Base-by-base conservation (phyloP, 2,113 vertebrate genomes). In the Pionites leucogaster region DNA sequence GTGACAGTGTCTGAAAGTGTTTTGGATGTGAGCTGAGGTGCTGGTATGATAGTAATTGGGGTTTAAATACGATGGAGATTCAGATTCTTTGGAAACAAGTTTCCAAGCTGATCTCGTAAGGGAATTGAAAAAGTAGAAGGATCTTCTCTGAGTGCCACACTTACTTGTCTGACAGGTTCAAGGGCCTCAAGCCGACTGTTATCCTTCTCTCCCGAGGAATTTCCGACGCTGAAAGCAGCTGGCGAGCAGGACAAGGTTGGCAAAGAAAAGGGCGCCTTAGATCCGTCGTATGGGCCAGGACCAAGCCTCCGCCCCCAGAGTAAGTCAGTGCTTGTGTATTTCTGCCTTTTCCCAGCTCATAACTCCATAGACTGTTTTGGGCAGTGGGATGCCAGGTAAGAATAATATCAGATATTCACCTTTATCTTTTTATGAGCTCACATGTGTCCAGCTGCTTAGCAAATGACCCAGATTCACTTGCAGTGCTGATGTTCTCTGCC, bases 121-220 rank as follows among this genome's bases (percentile, higher is more conserved):
- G 37, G 41, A 89, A 15, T 11, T 70, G 86, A 59, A 88, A 31
- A 44, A 86, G n/a, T 83, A 27, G 41, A 82, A 90, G 2, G 49
- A 76, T 78, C 41, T 47, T 67, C 47, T 88, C 86, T 95, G 79
- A 96, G 27, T 84, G 23, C 46, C 23, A 69, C 42, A 20, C 71
- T 71, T 92, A 27, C 94, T 89, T 91, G 77, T 89, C 91, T 28
- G 59, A 42, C 97, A 99, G 99, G 99, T 99, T 99, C 97, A 99
- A 99, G 99, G 99, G 99, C 96, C 99, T 99, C 98, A 99, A 99
- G 98, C 99, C 99, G 99, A 99, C 99, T 99, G 96, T 99, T 99
- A 99, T 99, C 99, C 99, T 99, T 99, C 99, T 99, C 99, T 99
- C 99, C 99, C 99, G 99, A 99, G 99, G 99, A 99, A 99, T 99